Percentiles rank a stretch among this genome's conserved stretches.
Conservation (phyloP, 2,888 invertebrate genomes). For the Protodeltote pygarga region DNA sequence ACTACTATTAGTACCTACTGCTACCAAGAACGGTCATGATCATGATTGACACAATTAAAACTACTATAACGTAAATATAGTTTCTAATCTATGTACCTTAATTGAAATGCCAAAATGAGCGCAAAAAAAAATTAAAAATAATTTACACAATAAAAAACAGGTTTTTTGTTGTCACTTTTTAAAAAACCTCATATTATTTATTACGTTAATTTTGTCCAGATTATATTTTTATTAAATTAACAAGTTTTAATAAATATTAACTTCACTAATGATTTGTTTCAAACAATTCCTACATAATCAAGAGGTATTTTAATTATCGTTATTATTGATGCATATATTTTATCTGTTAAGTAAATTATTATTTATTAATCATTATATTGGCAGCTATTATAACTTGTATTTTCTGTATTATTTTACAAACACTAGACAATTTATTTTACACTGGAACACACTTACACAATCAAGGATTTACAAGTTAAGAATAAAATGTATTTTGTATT, state of each 20-base stretch:
- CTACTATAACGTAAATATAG: no score
- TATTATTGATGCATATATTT: constrained; percentile 42
- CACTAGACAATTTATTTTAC: constrained; percentile 13
- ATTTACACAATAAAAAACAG: no score
- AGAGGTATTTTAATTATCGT: constrained; percentile 40
- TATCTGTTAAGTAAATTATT: constrained; percentile 32
- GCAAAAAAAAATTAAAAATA: no score
- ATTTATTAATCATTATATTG: constrained; percentile 35
- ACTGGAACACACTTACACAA: constrained; percentile 3
- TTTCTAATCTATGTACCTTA: no score
- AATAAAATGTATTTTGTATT: constrained; percentile 13
- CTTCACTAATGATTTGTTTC: constrained; percentile 35
- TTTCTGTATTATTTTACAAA: constrained; percentile 17
- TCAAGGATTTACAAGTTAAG: constrained; percentile 6
- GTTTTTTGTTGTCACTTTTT: no score
- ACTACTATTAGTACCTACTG: no score
- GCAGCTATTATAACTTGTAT: constrained; percentile 38
- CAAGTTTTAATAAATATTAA: constrained; percentile 24
- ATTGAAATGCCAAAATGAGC: no score
- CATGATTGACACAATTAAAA: no score
- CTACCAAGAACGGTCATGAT: no score
- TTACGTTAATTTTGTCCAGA: constrained; percentile 31
- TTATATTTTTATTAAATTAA: constrained; percentile 28
- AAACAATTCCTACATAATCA: constrained; percentile 40
- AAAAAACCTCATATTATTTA: no score